Percentiles rank a stretch among this genome's conserved stretches.
Conservation (phyloP, 1,140 invertebrate genomes). For the Aphaenogaster ashmeadi region DNA sequence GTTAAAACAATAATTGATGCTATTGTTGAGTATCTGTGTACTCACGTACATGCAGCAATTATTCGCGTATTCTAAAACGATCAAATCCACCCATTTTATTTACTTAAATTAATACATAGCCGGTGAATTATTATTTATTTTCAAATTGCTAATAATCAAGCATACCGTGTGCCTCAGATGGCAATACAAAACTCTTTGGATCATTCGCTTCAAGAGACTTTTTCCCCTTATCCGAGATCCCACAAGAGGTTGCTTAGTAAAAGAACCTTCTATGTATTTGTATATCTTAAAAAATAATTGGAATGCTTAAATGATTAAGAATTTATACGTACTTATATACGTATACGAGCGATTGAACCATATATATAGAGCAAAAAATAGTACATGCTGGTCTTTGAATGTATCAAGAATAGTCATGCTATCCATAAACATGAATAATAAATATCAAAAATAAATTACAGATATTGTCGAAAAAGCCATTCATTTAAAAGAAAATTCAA, state of each 20-base stretch:
- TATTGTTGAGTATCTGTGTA: not conserved
- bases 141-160: slow-evolving; percentile 10
- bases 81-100: not conserved
- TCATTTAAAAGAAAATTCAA: not conserved
- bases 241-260: not conserved
- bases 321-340: not conserved
- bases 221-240: slow-evolving; percentile 5
- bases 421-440: not conserved
- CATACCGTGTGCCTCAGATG: not conserved
- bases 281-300: not conserved
- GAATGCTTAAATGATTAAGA: not conserved
- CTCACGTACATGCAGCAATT: not conserved
- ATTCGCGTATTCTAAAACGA: not conserved
- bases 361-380: not conserved
- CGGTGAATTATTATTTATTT: slow-evolving; percentile 18
- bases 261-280: not conserved
- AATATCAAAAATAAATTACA: not conserved
- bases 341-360: not conserved
- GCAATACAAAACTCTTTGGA: not conserved
- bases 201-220: not conserved
- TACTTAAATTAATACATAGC: slow-evolving; percentile 28
- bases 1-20: not conserved
- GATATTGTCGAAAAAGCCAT: not conserved
- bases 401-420: not conserved
- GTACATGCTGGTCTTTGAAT: not conserved